A percentile compares a stretch with the other conserved stretches of the same genome.
Evolutionary conservation across 2,888 invertebrate species (phyloP).

Genomic region (Hedychridium roseum): DNA sequence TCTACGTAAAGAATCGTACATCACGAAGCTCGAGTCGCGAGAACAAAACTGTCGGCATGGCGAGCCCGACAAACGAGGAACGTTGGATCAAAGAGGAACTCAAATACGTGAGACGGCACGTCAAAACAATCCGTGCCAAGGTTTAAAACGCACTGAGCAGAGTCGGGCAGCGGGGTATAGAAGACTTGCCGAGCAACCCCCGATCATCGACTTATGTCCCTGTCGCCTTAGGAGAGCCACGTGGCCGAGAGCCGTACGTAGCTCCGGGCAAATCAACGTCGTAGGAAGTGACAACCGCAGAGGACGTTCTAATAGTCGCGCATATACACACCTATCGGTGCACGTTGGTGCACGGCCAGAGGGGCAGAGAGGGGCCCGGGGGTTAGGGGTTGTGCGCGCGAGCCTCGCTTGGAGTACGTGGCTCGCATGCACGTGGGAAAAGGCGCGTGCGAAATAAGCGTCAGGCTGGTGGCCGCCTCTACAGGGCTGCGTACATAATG

Average conservation of each 20-base stretch:
- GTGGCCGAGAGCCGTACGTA: conserved; percentile 35
- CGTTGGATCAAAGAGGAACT: too few relatives aligned
- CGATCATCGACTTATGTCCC: conserved; percentile 10
- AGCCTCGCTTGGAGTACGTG: conserved; percentile 37
- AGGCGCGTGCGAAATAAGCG: conserved; percentile 51
- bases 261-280: conserved; percentile 15
- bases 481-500: conserved; percentile 49
- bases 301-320: neutral
- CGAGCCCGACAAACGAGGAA: too few relatives aligned
- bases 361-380: too few relatives aligned
- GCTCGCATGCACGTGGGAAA: conserved; percentile 56
- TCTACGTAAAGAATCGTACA: too few relatives aligned
- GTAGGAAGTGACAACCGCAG: conserved; percentile 29
- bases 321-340: too few relatives aligned
- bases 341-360: too few relatives aligned
- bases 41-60: too few relatives aligned
- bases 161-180: conserved; percentile 1
- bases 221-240: conserved; percentile 36
- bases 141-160: conserved; percentile 33
- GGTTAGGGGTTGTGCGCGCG: too few relatives aligned
- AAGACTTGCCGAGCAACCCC: conserved; percentile 11
- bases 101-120: too few relatives aligned
- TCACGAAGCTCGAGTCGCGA: too few relatives aligned
- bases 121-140: conserved; percentile 39
- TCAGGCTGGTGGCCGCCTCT: conserved; percentile 41